A percentile compares a stretch with the other conserved stretches of the same genome.
Conservation (phyloP, 2,888 invertebrate species). For the Rotaria socialis region DNA sequence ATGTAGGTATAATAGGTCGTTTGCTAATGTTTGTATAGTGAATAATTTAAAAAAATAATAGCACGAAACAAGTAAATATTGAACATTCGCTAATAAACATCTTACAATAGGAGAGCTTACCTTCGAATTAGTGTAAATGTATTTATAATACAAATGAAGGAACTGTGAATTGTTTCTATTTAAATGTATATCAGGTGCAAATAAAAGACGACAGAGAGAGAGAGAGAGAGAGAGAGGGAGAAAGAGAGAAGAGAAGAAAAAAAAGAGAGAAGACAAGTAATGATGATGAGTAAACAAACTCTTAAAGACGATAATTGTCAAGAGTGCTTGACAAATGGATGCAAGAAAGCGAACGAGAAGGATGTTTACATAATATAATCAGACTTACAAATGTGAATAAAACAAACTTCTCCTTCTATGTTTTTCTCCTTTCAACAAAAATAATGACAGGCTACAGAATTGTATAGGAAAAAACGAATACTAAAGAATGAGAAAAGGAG, state of each 20-base stretch:
- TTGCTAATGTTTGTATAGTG: constrained; percentile 32
- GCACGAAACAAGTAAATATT: constrained; percentile 9
- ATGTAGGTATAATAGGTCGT: neutral
- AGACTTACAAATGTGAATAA: constrained; percentile 1
- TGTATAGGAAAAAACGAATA: neutral
- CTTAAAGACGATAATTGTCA: constrained; percentile 2
- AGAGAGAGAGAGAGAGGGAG: neutral
- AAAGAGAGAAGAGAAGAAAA: no score
- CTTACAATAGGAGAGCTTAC: neutral
- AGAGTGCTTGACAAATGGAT: constrained; percentile 2
- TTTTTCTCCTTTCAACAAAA: neutral
- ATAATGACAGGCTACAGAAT: neutral
- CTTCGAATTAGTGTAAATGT: neutral
- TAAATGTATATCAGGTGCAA: neutral
- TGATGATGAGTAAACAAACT: constrained; percentile 18
- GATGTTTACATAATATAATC: constrained; percentile 32
- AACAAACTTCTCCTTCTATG: neutral
- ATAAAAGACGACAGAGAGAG: neutral
- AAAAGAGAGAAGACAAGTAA: neutral
- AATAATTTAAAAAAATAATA: neutral
- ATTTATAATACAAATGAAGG: neutral
- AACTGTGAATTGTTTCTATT: neutral
- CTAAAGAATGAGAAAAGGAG: neutral
- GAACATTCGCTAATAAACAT: constrained; percentile 23
- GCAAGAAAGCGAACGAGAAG: neutral